phyloP scores from a whole-genome alignment of 2,113 vertebrate species.

The Hemiscyllium ocellatum region DNA sequence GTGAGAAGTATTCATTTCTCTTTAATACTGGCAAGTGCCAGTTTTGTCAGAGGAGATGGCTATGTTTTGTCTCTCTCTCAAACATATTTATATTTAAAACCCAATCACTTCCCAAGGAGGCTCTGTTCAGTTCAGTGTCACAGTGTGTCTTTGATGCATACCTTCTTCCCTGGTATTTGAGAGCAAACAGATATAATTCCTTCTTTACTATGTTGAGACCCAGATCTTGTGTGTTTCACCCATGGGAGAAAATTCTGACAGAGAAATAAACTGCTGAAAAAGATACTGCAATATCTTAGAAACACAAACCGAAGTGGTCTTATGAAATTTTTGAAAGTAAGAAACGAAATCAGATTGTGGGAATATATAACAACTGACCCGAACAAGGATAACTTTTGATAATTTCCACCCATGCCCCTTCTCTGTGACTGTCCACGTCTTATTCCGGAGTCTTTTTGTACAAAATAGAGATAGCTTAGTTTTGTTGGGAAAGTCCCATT shows the following conservation, averaged over 20 bases:
- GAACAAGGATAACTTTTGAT: background rate
- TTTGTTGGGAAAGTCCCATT: background rate
- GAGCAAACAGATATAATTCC: background rate
- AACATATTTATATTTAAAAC: background rate
- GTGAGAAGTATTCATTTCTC: background rate
- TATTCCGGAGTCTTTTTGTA: background rate
- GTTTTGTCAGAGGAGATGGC: background rate
- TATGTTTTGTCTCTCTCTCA: background rate
- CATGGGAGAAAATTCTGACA: background rate
- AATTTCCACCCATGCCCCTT: background rate
- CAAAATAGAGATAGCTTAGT: background rate
- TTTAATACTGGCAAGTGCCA: background rate
- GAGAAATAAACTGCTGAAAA: background rate
- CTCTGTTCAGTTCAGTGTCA: background rate
- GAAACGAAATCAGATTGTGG: background rate
- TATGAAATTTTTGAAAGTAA: background rate
- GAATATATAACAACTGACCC: background rate
- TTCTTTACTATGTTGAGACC: background rate
- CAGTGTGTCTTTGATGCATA: background rate
- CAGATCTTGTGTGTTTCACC: background rate
- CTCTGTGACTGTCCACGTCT: background rate
- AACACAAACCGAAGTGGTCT: background rate
- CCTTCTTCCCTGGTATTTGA: background rate
- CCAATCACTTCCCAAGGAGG: background rate
- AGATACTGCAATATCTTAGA: background rate